Percentiles rank a stretch among this genome's conserved stretches.
phyloP scores from a whole-genome alignment of 2,797 vertebrate genomes.

The Gymnothorax javanicus region DNA sequence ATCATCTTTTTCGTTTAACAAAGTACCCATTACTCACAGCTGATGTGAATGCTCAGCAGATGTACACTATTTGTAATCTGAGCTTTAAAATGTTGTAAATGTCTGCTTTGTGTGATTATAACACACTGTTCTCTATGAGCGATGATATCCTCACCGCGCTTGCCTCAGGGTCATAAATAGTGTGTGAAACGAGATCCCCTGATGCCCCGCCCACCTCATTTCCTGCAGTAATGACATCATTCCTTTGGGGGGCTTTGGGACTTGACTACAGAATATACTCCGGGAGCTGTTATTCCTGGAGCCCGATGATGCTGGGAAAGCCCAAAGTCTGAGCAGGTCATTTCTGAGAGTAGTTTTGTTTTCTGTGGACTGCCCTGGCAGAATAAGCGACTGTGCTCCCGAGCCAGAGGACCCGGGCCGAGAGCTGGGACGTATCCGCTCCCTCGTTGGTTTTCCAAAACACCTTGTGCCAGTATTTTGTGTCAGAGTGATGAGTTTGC shows the following conservation, averaged over 20 bases:
- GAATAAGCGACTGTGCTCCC: background rate
- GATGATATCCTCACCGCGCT: background rate
- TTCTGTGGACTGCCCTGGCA: background rate
- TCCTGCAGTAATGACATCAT: conserved; percentile 20
- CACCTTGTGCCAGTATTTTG: background rate
- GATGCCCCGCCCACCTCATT: conserved; percentile 8
- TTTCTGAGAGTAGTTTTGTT: background rate
- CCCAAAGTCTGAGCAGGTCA: background rate
- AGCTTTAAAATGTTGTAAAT: background rate
- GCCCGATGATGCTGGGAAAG: background rate
- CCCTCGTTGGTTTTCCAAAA: background rate
- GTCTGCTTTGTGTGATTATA: background rate
- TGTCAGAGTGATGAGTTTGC: background rate
- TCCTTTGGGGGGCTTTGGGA: background rate
- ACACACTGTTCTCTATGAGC: background rate
- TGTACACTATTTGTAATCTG: background rate
- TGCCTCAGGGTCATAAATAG: background rate
- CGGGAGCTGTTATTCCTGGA: background rate
- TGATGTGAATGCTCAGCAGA: background rate
- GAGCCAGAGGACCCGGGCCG: background rate
- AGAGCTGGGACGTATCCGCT: background rate
- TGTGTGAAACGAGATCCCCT: background rate
- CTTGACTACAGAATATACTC: background rate
- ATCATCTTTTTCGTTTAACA: background rate
- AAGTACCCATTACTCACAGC: background rate